Evolutionary conservation across 2,797 vertebrate genomes (phyloP), one percentile per base, ranked within the genome.

Genomic region (Rhinogobio ventralis): DNA sequence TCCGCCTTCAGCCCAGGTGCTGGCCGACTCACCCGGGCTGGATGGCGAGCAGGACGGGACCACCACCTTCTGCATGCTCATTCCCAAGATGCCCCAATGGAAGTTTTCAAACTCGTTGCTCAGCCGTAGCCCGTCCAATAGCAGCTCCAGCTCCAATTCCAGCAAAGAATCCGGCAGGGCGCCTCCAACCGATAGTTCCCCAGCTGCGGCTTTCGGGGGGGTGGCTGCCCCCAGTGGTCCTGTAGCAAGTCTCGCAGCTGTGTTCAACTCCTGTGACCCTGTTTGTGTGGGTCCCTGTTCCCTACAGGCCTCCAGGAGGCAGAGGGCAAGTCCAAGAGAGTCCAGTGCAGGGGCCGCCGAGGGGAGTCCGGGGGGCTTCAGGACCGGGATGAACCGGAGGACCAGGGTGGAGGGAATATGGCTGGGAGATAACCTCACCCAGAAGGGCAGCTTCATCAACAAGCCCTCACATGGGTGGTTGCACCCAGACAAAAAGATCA

Each of bases 1-100:
- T 85, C 85, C 46, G 71, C 84, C 92, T 71, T 76, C 92, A 49
- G 88, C 94, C 49, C 81, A 92, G 85, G 93, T 94, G 17, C 91
- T 94, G 82, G 95, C 94, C n/a, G 95, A 96, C 87, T 96, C 96
- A 17, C 95, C 95, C 7, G 92, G 94, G 90, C 84, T 94, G 87
- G 95, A 96, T 15, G 95, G 96, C 25, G 97, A 98, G 77, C 97
- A 96, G 90, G 97, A 99, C 85, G 93, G 92, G 82, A 94, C 95
- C 90, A 98, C 97, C 86, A 98, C 97, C 86, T 99, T 98, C 93
- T 98, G 97, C 93, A 97, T 96, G 94, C 95, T 98, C 88, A 96
- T 99, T 89, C 97, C 97, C 33, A 96, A 93, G 90, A 97, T 98
- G 95, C 96, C 97, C 87, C 97, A 97, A 82, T 99, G 97, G 97